Evolutionary conservation across 2,888 invertebrate genomes (phyloP).

Genomic region (Ichneumoninae sp.): DNA sequence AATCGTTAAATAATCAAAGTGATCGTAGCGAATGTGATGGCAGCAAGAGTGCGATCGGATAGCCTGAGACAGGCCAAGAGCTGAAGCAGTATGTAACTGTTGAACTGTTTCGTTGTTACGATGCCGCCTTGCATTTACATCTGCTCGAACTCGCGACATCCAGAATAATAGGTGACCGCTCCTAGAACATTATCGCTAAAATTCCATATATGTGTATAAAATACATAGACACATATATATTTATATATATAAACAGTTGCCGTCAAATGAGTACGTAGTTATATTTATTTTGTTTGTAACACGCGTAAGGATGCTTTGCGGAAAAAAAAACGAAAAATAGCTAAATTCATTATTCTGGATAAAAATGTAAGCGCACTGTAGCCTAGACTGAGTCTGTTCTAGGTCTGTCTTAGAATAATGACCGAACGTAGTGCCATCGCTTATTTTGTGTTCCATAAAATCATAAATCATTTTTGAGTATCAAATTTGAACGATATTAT

Average conservation of each 20-base stretch:
- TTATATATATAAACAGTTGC: constrained; percentile 1
- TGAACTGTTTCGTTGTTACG: constrained; percentile 49
- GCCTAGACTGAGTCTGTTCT: constrained; percentile 84
- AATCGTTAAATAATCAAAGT: constrained; percentile 9
- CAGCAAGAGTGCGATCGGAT: constrained; percentile 78
- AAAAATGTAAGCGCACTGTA: constrained; percentile 75
- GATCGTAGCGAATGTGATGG: constrained; percentile 29
- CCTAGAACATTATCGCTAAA: constrained; percentile 60
- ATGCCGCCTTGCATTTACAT: constrained; percentile 75
- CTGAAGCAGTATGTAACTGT: constrained; percentile 77
- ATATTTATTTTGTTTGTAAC: constrained; percentile 48
- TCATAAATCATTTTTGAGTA: constrained; percentile 29
- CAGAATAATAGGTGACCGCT: constrained; percentile 79
- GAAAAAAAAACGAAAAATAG: constrained; percentile 59
- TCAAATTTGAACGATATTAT: constrained; percentile 26
- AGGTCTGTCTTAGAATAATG: constrained; percentile 82
- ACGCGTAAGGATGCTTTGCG: constrained; percentile 5
- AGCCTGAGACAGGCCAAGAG: constrained; percentile 74
- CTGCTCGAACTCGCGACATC: constrained; percentile 77
- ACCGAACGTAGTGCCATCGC: constrained; percentile 69
- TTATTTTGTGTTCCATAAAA: constrained; percentile 53
- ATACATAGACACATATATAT: constrained; percentile 11
- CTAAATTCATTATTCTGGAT: constrained; percentile 83
- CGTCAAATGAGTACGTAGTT: constrained; percentile 41
- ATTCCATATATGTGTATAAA: neutral